Evolutionary conservation across 2,113 vertebrate genomes (phyloP), one percentile per base, ranked within the genome.

Genomic region (Dipodomys stephensi): DNA sequence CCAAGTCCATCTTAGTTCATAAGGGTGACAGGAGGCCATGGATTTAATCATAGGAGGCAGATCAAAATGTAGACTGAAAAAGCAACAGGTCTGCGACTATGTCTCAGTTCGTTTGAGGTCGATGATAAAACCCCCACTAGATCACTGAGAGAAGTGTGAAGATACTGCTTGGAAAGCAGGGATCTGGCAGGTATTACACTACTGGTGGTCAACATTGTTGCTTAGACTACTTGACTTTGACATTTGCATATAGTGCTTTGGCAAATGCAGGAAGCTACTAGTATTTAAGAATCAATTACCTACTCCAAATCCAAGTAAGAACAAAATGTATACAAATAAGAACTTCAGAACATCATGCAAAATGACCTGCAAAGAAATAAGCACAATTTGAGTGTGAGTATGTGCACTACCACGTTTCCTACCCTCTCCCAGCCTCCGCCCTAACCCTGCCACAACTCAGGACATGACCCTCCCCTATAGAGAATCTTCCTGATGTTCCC

Each of bases 271-370:
- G 19, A 49, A 60, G 69, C 67, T 32, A 71, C 39, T 80, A 49
- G 80, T 93, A 76, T 69, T 90, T 87, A 72, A 39, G 87, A 92
- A 74, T 88, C 88, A 97, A 94, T 98, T 98, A 99, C 98, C 98
- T 97, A 98, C 98, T 6, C 98, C 98, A 92, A 99, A 99, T 97
- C 98, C 98, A 96, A 99, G 98, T 93, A 99, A 97, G 96, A 99
- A 99, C 81, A 99, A 97, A 16, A 98, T 98, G 86, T 98, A 99
- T 32, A 98, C 98, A 84, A 98, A 98, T 73, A 99, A 97, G 95
- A 99, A 99, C 90, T 98, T 98, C 83, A 99, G 97, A 88, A 99
- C 98, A 79, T 99, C 98, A 27, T 98, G 97, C 94, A 99, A 96
- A 96, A 99, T 98, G 94, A 99, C 98, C 98, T 99, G 69, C 30